phyloP scores from a whole-genome alignment of 2,888 invertebrate genomes.

The Drosophila subquinaria region DNA sequence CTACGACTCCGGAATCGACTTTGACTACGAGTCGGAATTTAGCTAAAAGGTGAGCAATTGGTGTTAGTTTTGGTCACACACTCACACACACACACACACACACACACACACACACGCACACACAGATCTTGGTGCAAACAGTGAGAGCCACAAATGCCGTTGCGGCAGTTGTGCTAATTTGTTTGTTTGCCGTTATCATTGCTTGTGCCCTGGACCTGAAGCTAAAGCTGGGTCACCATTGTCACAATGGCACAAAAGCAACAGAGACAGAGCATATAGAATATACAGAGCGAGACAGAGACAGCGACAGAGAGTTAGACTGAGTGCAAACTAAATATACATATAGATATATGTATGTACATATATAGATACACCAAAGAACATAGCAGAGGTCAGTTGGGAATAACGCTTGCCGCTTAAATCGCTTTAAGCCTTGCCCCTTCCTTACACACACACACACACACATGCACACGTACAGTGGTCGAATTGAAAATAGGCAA shows the following conservation, averaged over 20 bases:
- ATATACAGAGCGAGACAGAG: not conserved
- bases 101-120: slow-evolving; percentile 6
- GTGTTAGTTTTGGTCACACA: slow-evolving; percentile 68
- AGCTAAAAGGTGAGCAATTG: slow-evolving; percentile 79
- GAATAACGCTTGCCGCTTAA: slow-evolving; percentile 22
- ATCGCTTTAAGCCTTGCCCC: slow-evolving; percentile 23
- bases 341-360: no score
- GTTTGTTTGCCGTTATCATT: slow-evolving; percentile 81
- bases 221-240: slow-evolving; percentile 62
- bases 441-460: not conserved
- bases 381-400: slow-evolving; percentile 39
- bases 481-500: slow-evolving; percentile 3
- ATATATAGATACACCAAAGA: slow-evolving; percentile 13
- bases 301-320: slow-evolving; percentile 7
- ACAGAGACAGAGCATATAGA: not conserved
- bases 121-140: slow-evolving; percentile 44
- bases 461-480: not conserved
- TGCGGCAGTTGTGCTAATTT: slow-evolving; percentile 81
- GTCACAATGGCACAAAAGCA: slow-evolving; percentile 60
- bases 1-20: slow-evolving; percentile 23
- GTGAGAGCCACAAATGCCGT: slow-evolving; percentile 54
- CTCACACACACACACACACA: slow-evolving; percentile 15
- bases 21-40: slow-evolving; percentile 43
- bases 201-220: slow-evolving; percentile 56
- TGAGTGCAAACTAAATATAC: slow-evolving; percentile 10